A percentile compares a stretch with the other conserved stretches of the same genome.
phyloP scores from a whole-genome alignment of 2,888 invertebrate species.

The Schizaphis graminum region DNA sequence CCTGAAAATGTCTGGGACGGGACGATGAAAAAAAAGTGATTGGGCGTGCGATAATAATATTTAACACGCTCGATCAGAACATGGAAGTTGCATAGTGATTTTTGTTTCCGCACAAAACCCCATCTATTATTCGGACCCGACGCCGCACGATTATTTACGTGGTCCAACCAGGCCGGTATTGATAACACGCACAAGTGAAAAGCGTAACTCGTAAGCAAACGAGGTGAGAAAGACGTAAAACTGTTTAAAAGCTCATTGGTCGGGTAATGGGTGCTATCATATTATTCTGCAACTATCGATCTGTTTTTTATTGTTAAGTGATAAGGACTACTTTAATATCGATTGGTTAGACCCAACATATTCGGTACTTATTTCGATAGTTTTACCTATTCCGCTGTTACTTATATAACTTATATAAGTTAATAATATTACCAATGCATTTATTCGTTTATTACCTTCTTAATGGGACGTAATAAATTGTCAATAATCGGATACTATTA shows the following conservation, averaged over 20 bases:
- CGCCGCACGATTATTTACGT: constrained; percentile 22
- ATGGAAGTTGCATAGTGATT: not conserved
- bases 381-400: not conserved
- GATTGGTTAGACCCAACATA: not conserved
- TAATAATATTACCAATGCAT: not conserved
- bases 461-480: not conserved
- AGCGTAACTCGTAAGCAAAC: not conserved
- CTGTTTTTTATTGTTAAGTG: not conserved
- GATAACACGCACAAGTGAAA: not conserved
- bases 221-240: not conserved
- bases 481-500: not conserved
- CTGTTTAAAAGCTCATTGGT: not conserved
- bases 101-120: not conserved
- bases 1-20: not conserved
- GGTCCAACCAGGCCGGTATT: constrained; percentile 38
- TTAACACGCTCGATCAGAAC: not conserved
- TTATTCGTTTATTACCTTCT: not conserved
- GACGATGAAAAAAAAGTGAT: not conserved
- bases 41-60: not conserved
- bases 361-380: not conserved
- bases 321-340: not conserved
- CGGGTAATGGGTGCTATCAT: not conserved
- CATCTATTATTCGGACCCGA: not conserved
- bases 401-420: no score
- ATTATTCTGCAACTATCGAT: not conserved